These are phyloP conservation scores for Gymnarchus niloticus DNA, from an alignment of 2,113 vertebrate species.

Conservation along the genomic window DNA sequence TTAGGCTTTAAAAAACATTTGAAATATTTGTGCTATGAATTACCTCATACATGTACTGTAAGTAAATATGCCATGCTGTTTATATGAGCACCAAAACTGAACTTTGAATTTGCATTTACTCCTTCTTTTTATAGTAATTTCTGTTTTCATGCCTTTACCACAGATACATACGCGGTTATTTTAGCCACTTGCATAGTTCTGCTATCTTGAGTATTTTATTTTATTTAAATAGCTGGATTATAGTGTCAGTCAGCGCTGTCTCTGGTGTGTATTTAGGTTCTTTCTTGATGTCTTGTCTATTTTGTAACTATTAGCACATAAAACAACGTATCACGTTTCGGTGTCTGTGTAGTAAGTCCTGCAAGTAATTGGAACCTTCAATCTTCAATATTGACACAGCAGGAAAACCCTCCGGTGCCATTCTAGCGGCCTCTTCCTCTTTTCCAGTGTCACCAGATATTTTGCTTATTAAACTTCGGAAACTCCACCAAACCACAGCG, in stretches of 20 bases:
- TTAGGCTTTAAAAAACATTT: too few species aligned
- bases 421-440: background rate
- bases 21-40: background rate
- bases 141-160: background rate
- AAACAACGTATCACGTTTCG: background rate
- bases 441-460: constrained; percentile 14
- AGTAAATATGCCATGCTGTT: background rate
- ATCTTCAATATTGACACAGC: constrained; percentile 10
- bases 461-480: background rate
- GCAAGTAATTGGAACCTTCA: background rate
- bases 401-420: background rate
- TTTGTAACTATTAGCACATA: background rate
- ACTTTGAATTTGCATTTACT: background rate
- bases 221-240: too few species aligned
- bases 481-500: background rate
- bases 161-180: background rate
- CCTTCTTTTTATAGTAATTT: background rate
- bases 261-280: background rate
- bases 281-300: background rate
- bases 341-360: background rate
- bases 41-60: background rate
- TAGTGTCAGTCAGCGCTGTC: background rate
- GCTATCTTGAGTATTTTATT: background rate
- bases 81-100: background rate
- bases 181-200: background rate